phyloP scores from a whole-genome alignment of 2,888 invertebrate genomes.

The Tetheella fluctuosa region DNA sequence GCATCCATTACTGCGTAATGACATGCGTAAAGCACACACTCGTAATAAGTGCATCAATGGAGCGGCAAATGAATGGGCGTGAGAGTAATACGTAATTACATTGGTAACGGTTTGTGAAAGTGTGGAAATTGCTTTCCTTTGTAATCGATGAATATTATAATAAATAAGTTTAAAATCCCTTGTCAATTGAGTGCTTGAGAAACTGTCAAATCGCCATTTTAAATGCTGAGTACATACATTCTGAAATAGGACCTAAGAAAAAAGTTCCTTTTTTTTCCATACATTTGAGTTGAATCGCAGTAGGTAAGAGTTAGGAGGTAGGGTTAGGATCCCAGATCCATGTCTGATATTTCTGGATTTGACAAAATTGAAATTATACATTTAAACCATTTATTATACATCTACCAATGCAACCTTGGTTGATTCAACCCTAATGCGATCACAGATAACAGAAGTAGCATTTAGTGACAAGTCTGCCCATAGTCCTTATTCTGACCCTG shows the following conservation, averaged over 20 bases:
- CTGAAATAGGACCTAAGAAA: no score
- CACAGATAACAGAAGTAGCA: no score
- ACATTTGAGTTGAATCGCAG: no score
- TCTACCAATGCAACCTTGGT: no score
- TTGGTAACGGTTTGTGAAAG: slow-evolving; percentile 39
- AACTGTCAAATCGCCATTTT: not conserved
- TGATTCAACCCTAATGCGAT: no score
- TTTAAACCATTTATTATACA: no score
- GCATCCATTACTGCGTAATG: slow-evolving; percentile 34
- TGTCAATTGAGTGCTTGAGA: not conserved
- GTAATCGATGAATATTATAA: slow-evolving; percentile 33
- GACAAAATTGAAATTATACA: no score
- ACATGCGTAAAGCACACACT: slow-evolving; percentile 32
- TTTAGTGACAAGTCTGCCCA: not conserved
- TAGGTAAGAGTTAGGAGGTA: no score
- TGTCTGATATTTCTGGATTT: no score
- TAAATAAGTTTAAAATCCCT: not conserved
- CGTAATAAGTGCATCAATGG: slow-evolving; percentile 18
- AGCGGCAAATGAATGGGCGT: slow-evolving; percentile 10
- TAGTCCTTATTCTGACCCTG: slow-evolving; percentile 13
- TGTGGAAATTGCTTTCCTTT: slow-evolving; percentile 40
- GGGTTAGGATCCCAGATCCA: no score
- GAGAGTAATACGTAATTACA: not conserved
- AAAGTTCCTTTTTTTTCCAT: no score
- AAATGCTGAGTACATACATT: no score